phyloP scores from a whole-genome alignment of 1,140 invertebrate genomes.

The Drosophila tsacasi region DNA sequence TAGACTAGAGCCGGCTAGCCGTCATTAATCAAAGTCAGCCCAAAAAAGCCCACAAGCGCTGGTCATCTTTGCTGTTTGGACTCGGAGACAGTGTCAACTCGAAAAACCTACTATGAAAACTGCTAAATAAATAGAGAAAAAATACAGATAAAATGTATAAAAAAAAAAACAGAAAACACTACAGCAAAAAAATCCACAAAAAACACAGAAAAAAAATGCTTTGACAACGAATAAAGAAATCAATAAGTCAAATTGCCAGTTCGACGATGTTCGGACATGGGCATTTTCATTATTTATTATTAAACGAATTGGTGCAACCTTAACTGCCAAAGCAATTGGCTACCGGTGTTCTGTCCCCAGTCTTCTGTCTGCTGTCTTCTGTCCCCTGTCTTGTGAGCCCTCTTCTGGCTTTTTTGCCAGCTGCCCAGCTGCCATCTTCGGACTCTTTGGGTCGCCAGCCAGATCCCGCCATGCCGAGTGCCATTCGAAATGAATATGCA shows the following conservation, averaged over 20 bases:
- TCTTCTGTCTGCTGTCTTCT: neutral
- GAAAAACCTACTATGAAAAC: neutral
- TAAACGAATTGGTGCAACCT: conserved; percentile 81
- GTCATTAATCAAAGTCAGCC: conserved; percentile 62
- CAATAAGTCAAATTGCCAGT: conserved; percentile 67
- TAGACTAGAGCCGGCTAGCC: conserved; percentile 8
- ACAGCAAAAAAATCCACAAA: neutral
- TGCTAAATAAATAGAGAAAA: neutral
- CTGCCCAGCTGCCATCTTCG: conserved; percentile 15
- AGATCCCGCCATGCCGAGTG: conserved; percentile 22
- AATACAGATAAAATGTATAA: neutral
- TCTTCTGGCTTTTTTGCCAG: neutral
- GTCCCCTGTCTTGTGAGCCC: neutral
- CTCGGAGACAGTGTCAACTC: conserved; percentile 36
- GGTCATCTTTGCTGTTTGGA: conserved; percentile 12
- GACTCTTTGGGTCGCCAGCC: conserved; percentile 15
- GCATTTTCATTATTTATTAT: conserved; percentile 83
- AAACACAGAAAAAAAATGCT: neutral
- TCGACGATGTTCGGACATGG: conserved; percentile 25
- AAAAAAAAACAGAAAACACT: neutral
- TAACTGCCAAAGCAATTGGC: conserved; percentile 82
- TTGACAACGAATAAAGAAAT: conserved; percentile 65
- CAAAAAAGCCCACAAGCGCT: conserved; percentile 24
- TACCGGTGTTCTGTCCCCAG: conserved; percentile 68
- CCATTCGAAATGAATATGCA: conserved; percentile 75